phyloP scores from a whole-genome alignment of 2,113 vertebrate species.

The Panthera leo region DNA sequence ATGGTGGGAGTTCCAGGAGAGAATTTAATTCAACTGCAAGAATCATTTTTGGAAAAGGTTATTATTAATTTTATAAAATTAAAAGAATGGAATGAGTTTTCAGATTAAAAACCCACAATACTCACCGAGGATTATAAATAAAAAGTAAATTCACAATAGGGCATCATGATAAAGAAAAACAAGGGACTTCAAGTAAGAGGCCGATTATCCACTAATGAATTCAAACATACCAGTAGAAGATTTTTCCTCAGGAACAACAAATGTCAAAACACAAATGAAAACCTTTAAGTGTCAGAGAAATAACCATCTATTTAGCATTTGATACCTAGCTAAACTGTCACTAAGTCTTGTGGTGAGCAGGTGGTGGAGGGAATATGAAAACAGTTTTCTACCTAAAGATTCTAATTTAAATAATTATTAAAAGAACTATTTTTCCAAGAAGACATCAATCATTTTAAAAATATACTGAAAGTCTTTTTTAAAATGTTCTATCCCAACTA shows the following conservation, averaged over 20 bases:
- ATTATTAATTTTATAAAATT: slow-evolving; percentile 36
- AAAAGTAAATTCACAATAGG: background rate
- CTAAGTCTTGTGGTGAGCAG: background rate
- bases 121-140: background rate
- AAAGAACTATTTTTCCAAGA: background rate
- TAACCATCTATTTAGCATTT: background rate
- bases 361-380: background rate
- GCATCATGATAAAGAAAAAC: background rate
- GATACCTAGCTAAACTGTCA: slow-evolving; percentile 18
- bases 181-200: background rate
- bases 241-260: slow-evolving; percentile 21
- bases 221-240: background rate
- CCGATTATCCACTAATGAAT: background rate
- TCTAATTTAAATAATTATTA: background rate
- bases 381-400: background rate
- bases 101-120: background rate
- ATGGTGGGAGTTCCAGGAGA: background rate
- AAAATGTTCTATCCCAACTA: background rate
- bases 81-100: background rate
- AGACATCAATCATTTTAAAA: background rate
- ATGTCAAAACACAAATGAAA: slow-evolving; percentile 34
- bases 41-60: background rate
- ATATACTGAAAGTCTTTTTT: background rate
- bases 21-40: slow-evolving; percentile 30
- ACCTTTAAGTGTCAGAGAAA: background rate